These are phyloP conservation scores for Drosophila macrothrix DNA, from an alignment of 2,888 invertebrate genomes.

Conservation along the genomic window DNA sequence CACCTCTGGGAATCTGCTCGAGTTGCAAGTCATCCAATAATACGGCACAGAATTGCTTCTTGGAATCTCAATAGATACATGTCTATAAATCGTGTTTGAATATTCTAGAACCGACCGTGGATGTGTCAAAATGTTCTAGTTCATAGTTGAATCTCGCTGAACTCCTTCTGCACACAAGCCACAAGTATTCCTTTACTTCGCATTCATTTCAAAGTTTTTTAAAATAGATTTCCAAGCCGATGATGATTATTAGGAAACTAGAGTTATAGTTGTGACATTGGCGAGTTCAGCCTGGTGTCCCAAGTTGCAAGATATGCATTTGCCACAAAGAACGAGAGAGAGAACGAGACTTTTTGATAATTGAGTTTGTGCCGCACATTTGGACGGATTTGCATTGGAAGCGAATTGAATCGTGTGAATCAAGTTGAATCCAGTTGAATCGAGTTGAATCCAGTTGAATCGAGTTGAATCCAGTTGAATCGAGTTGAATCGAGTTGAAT, in stretches of 20 bases:
- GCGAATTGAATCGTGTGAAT: constrained; percentile 18
- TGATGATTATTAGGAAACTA: not conserved
- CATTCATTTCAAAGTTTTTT: not conserved
- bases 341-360: constrained; percentile 1
- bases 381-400: constrained; percentile 24
- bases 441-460: not conserved
- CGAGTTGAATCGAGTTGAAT: not conserved
- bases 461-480: not conserved
- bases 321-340: not conserved
- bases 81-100: too few relatives aligned
- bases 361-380: constrained; percentile 24
- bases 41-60: not conserved
- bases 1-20: not conserved
- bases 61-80: not conserved
- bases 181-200: not conserved
- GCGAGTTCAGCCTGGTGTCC: not conserved
- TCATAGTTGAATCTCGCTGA: not conserved
- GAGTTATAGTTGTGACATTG: not conserved
- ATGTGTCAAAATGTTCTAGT: not conserved
- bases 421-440: not conserved
- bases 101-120: not conserved
- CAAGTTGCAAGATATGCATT: not conserved
- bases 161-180: not conserved
- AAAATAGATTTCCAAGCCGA: not conserved
- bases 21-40: not conserved